Base-by-base conservation (phyloP, 2,113 vertebrate species). In the Gasterosteus nipponicus region DNA sequence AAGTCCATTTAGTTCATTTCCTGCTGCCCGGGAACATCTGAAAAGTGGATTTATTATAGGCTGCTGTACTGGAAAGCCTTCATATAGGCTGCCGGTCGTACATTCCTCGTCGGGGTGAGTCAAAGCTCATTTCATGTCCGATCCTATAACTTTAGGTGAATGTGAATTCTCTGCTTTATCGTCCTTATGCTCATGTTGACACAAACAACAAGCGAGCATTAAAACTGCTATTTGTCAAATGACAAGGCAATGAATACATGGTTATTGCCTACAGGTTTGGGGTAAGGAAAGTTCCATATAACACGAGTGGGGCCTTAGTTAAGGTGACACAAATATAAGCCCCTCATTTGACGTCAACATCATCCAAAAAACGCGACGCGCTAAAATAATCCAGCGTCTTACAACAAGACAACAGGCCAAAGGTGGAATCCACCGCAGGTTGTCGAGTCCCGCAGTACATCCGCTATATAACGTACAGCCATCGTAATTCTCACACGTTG, bases 41-140 rank as follows among this genome's bases (percentile, higher is more conserved):
- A 82, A 53, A 75, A 57, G 46, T 62, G 67, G 14, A 63, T 22
- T 76, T 75, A 75, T 9, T 49, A 10, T 19, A 42, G 66, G 33
- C 44, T 46, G 74, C 35, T 74, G 74, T 51, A 58, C 38, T 63
- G 33, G 18, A 68, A 9, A 10, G 19, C 8, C 39, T 56, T 56
- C 66, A 44, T 26, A 56, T 19, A 15, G n/a, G 49, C 56, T 57
- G 68, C 41, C 63, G 58, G 44, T 54, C 22, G 16, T 6, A 49
- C 16, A 63, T 41, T 56, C 42, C 33, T 3, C 42, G 53, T 54
- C 61, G 11, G 26, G 22, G 29, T n/a, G 22, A 53, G 35, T 44
- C 10, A 14, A 64, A 44, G 16, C 16, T 56, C 35, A 57, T 11
- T 14, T 11, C 7, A 56, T 64, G 9, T 35, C 31, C 14, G 26